A percentile compares a stretch with the other conserved stretches of the same genome.
Conservation (phyloP, 2,888 invertebrate species). For the Pristionchus arcanus region DNA sequence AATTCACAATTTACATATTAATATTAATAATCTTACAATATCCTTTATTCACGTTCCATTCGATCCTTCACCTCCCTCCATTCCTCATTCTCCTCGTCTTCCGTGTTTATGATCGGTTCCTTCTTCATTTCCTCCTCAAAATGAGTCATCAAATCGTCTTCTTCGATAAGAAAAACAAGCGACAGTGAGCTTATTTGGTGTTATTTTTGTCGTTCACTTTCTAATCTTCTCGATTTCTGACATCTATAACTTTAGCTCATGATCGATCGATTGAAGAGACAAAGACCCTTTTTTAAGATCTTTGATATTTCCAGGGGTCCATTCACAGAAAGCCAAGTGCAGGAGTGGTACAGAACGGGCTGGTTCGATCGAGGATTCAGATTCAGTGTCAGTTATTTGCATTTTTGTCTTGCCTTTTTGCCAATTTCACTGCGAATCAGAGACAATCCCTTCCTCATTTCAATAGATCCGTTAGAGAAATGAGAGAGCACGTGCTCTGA, state of each 20-base stretch:
- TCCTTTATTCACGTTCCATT: neutral
- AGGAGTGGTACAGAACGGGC: neutral
- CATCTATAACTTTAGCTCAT: too few species aligned
- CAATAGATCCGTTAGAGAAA: neutral
- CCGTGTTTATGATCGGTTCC: neutral
- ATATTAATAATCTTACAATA: too few species aligned
- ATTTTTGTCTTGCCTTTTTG: too few species aligned
- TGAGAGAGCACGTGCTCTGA: too few species aligned
- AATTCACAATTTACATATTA: too few species aligned
- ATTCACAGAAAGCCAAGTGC: neutral
- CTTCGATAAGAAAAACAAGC: neutral
- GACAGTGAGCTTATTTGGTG: neutral
- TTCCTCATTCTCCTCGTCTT: neutral
- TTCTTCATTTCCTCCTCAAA: neutral
- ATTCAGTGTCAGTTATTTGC: neutral
- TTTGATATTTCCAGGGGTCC: neutral
- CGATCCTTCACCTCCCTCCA: neutral
- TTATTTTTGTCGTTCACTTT: too few species aligned
- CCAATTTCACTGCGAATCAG: too few species aligned
- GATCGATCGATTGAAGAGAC: too few species aligned
- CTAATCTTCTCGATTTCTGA: too few species aligned
- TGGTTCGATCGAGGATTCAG: neutral
- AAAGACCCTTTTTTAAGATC: too few species aligned
- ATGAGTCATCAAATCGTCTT: slow-evolving; percentile 7
- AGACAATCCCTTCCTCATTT: neutral